A percentile compares a stretch with the other conserved stretches of the same genome.
Conservation (phyloP, 2,888 invertebrate species). For the Papilio demoleus region DNA sequence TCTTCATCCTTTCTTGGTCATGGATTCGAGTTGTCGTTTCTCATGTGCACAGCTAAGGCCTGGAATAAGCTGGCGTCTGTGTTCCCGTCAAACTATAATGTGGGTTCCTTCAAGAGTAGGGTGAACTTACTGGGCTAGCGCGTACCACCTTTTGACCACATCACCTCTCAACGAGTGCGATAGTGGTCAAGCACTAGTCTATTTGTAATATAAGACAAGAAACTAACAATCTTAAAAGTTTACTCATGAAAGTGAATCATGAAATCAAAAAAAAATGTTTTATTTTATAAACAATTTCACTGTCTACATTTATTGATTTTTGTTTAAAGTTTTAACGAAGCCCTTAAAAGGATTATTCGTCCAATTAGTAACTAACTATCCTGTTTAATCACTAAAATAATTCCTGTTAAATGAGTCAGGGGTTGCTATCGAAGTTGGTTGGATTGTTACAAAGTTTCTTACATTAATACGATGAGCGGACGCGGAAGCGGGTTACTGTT, state of each 20-base stretch:
- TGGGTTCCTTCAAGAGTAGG: too few relatives aligned
- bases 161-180: too few relatives aligned
- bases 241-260: background rate
- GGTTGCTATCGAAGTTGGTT: slow-evolving; percentile 27
- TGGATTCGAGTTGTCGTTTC: too few relatives aligned
- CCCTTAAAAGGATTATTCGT: slow-evolving; percentile 66
- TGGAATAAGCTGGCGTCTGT: too few relatives aligned
- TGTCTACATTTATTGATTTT: slow-evolving; percentile 44
- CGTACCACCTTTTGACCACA: too few relatives aligned
- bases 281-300: background rate
- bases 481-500: slow-evolving; percentile 22
- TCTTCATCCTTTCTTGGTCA: too few relatives aligned
- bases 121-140: too few relatives aligned
- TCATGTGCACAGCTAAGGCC: too few relatives aligned
- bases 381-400: slow-evolving; percentile 56
- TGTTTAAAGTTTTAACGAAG: slow-evolving; percentile 51
- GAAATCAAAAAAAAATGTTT: background rate
- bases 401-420: slow-evolving; percentile 40
- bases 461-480: slow-evolving; percentile 11
- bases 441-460: slow-evolving; percentile 16
- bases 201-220: too few relatives aligned
- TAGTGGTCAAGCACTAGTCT: too few relatives aligned
- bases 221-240: background rate
- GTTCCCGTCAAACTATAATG: too few relatives aligned
- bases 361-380: slow-evolving; percentile 66